Evolutionary conservation across 2,797 vertebrate genomes (phyloP), one percentile per base, ranked within the genome.

Genomic region (Novumbra hubbsi): DNA sequence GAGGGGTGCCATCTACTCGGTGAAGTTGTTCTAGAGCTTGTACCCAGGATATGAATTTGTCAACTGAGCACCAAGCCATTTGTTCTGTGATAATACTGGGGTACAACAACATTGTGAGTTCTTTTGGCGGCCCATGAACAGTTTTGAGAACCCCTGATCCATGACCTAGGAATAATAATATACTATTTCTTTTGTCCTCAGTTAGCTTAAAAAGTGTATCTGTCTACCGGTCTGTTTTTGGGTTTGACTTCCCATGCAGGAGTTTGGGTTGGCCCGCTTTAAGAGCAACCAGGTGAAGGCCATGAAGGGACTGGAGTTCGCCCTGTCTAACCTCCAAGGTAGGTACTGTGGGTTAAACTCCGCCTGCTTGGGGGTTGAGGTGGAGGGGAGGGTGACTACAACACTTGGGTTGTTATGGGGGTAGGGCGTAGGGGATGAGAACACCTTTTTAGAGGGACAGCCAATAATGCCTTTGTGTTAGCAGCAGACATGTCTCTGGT

Each of bases 241-340:
- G 82, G 15, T 52, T 38, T 8, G 49, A 12, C 81, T 73, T 80
- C 73, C 38, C 85, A 12, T 14, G 41, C 41, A 94, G 93, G 92
- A 94, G 88, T 94, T 94, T 79, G 92, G 93, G 77, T 84, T 93
- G 85, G 92, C 93, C 67, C 91, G 93, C 71, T 93, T 93, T 81
- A 94, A 92, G 86, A 93, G 89, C 76, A 94, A 94, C 89, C 93
- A 94, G 90, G 78, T 81, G 80, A 94, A 93, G 82, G 86, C 93
- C 74, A 92, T 93, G 89, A 92, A 92, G 78, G 93, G 93, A 1
- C 87, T 94, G 88, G 93, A 94, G 50, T 89, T 90, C 4, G 89
- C 91, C 0, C 84, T 94, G 84, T 82, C 90, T 50, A 93, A 92
- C 76, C 38, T 93, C 71, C 90, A 93, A 77, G 92, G 93, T 94